Conservation (phyloP, 2,797 vertebrate species). For the Dallia pectoralis region DNA sequence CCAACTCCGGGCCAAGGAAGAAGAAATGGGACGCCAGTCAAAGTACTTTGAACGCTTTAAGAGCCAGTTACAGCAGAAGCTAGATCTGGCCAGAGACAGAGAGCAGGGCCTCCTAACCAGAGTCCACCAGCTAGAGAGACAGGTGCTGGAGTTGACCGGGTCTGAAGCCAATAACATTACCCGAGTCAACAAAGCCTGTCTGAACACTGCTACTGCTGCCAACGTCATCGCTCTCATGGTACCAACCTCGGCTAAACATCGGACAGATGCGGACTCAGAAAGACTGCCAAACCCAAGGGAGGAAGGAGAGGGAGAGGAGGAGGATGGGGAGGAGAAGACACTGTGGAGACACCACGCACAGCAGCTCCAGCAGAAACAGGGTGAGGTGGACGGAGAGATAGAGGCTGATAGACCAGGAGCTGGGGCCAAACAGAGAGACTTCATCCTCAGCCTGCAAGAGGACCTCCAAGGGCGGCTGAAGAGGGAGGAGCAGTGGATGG, state of each 20-base stretch:
- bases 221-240: background rate
- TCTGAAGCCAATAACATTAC: slow-evolving; percentile 53
- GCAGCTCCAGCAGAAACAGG: slow-evolving; percentile 39
- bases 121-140: slow-evolving; percentile 73
- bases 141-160: slow-evolving; percentile 70
- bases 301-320: slow-evolving; percentile 27
- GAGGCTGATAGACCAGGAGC: slow-evolving; percentile 27
- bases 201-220: slow-evolving; percentile 28
- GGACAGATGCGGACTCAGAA: slow-evolving; percentile 56
- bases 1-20: slow-evolving; percentile 77
- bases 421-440: slow-evolving; percentile 60
- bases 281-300: slow-evolving; percentile 48
- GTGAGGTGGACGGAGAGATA: slow-evolving; percentile 25
- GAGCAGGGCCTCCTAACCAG: slow-evolving; percentile 71
- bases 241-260: slow-evolving; percentile 37
- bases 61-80: slow-evolving; percentile 75
- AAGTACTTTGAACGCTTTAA: slow-evolving; percentile 82
- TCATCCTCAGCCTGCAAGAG: slow-evolving; percentile 67
- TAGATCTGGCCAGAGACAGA: slow-evolving; percentile 64
- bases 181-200: slow-evolving; percentile 39
- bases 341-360: background rate
- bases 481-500: slow-evolving; percentile 62
- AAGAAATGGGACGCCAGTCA: slow-evolving; percentile 77
- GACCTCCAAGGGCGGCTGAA: slow-evolving; percentile 69
- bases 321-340: slow-evolving; percentile 38